A percentile compares a stretch with the other conserved stretches of the same genome.
Conservation (phyloP, 2,888 invertebrate genomes). For the Dryobota labecula region DNA sequence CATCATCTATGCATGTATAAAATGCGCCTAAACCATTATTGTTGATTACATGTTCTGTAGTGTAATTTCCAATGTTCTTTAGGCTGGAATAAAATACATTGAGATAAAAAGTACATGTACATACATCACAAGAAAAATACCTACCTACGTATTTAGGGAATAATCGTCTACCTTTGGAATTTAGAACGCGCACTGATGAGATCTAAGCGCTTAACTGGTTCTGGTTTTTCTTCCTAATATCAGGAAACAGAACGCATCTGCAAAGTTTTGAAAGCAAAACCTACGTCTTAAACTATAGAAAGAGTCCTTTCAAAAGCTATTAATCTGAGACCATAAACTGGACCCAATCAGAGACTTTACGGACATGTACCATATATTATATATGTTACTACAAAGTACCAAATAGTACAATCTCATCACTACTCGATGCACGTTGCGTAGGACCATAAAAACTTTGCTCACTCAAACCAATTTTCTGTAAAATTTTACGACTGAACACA, state of each 20-base stretch:
- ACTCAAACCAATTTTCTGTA: constrained; percentile 60
- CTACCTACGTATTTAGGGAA: background rate
- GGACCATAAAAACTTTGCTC: constrained; percentile 48
- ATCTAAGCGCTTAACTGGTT: background rate
- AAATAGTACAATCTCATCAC: constrained; percentile 32
- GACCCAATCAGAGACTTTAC: constrained; percentile 20
- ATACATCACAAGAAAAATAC: background rate
- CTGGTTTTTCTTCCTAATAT: background rate
- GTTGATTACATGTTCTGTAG: background rate
- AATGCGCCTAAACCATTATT: constrained; percentile 68
- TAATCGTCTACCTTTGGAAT: background rate
- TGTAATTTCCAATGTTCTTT: constrained; percentile 49
- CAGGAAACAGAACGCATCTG: background rate
- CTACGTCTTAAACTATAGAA: background rate
- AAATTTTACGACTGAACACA: constrained; percentile 56
- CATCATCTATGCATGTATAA: constrained; percentile 69
- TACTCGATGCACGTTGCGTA: constrained; percentile 52
- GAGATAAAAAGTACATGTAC: background rate
- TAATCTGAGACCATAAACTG: constrained; percentile 23
- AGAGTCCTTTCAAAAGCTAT: background rate
- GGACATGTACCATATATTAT: background rate
- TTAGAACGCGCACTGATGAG: background rate
- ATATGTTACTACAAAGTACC: constrained; percentile 25
- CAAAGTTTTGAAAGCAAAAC: background rate
- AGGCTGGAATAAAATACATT: constrained; percentile 40